phyloP scores from a whole-genome alignment of 2,113 vertebrate species.

The Tamias sibiricus region DNA sequence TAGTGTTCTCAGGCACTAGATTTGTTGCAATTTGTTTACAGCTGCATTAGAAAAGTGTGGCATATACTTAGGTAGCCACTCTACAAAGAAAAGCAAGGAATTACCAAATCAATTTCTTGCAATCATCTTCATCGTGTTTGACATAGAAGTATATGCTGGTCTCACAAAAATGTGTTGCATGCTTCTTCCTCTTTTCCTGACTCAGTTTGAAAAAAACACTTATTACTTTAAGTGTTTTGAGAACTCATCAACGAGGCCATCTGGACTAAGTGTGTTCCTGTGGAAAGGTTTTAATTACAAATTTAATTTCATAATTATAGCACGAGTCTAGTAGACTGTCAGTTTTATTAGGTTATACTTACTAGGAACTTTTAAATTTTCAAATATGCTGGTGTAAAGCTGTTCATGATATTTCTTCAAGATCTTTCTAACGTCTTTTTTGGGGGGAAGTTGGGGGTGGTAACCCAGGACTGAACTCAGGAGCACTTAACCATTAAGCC shows the following conservation, averaged over 20 bases:
- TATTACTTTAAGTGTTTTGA: background rate
- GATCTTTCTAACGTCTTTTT: too few species aligned
- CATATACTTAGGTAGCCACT: background rate
- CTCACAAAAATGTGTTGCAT: background rate
- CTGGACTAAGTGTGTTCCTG: background rate
- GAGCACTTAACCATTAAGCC: too few species aligned
- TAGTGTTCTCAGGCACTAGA: background rate
- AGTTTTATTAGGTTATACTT: background rate
- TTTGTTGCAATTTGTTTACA: background rate
- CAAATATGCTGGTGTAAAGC: background rate
- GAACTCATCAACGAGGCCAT: background rate
- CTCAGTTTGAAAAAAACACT: background rate
- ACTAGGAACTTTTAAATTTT: conserved; percentile 25
- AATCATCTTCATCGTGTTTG: background rate
- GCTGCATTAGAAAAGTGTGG: background rate
- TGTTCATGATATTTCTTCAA: background rate
- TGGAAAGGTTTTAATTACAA: background rate
- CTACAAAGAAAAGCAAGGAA: background rate
- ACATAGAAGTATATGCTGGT: background rate
- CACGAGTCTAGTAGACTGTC: background rate
- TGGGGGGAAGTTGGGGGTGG: too few species aligned
- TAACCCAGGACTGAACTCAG: too few species aligned
- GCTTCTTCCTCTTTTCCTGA: background rate
- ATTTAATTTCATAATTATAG: background rate
- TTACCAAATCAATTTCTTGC: background rate